Conservation (phyloP, 2,888 invertebrate species). For the Drosophila falleni region DNA sequence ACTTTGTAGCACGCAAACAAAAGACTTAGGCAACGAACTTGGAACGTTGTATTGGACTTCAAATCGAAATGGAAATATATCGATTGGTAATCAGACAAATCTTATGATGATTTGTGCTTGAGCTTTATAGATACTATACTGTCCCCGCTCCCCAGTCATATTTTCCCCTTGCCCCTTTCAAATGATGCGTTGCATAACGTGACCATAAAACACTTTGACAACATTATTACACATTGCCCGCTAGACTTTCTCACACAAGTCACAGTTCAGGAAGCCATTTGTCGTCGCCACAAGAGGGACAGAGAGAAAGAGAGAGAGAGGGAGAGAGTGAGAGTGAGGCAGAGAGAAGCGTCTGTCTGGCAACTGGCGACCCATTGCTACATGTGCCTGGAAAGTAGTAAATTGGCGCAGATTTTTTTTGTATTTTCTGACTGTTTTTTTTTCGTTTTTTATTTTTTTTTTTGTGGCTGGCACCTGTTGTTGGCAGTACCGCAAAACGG, state of each 20-base stretch:
- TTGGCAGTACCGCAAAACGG: constrained; percentile 31
- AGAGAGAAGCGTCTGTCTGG: constrained; percentile 42
- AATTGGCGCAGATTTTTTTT: constrained; percentile 53
- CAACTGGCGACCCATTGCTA: constrained; percentile 28
- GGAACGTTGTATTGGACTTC: constrained; percentile 4
- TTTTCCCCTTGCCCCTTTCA: constrained; percentile 5
- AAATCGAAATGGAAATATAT: constrained; percentile 31
- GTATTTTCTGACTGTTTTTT: constrained; percentile 4
- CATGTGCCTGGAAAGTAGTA: constrained; percentile 52
- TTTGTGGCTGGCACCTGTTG: constrained; percentile 61
- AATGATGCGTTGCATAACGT: constrained; percentile 63
- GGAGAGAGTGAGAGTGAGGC: neutral
- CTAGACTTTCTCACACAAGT: constrained; percentile 78
- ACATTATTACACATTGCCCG: constrained; percentile 63
- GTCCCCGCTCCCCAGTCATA: neutral
- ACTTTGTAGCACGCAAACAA: constrained; percentile 61
- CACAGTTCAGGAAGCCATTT: constrained; percentile 77
- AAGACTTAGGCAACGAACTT: constrained; percentile 65
- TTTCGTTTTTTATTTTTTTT: neutral
- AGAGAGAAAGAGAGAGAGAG: constrained; percentile 6
- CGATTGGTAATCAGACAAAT: constrained; percentile 12
- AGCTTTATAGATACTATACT: constrained; percentile 14
- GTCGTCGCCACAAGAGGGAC: constrained; percentile 29
- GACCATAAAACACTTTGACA: constrained; percentile 78
- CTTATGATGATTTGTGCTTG: constrained; percentile 1